Percentiles rank a stretch among this genome's conserved stretches.
These are phyloP conservation scores for Pharmacophagus antenor DNA, from an alignment of 2,888 invertebrate genomes.

Conservation along the genomic window DNA sequence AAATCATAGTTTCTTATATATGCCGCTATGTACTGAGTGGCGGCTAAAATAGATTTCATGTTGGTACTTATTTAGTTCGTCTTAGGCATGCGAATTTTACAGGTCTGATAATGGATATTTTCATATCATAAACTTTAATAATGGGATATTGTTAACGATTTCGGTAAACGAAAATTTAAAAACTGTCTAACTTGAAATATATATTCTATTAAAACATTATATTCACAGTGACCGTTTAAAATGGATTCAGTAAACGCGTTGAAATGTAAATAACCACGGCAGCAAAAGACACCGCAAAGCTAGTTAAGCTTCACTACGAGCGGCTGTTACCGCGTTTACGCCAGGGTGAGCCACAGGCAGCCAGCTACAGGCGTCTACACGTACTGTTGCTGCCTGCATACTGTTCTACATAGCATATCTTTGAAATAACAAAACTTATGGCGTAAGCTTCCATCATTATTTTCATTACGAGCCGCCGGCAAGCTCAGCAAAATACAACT, in stretches of 20 bases:
- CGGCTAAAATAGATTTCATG: no score
- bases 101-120: no score
- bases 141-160: no score
- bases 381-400: no score
- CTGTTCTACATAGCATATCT: conserved; percentile 7
- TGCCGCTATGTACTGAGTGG: no score
- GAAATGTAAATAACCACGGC: not conserved
- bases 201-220: not conserved
- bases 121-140: no score
- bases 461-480: conserved; percentile 65
- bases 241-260: not conserved
- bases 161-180: no score
- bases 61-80: no score
- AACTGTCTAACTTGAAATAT: no score
- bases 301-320: conserved; percentile 29
- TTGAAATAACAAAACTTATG: conserved; percentile 44
- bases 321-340: conserved; percentile 66
- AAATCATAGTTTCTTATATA: no score
- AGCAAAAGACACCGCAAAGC: conserved; percentile 6
- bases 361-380: conserved; percentile 54
- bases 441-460: conserved; percentile 74
- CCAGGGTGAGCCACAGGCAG: conserved; percentile 59
- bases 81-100: no score
- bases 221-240: not conserved
- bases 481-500: conserved; percentile 50